Base-by-base conservation (phyloP, 2,113 vertebrate species). In the Hipposideros armiger region DNA sequence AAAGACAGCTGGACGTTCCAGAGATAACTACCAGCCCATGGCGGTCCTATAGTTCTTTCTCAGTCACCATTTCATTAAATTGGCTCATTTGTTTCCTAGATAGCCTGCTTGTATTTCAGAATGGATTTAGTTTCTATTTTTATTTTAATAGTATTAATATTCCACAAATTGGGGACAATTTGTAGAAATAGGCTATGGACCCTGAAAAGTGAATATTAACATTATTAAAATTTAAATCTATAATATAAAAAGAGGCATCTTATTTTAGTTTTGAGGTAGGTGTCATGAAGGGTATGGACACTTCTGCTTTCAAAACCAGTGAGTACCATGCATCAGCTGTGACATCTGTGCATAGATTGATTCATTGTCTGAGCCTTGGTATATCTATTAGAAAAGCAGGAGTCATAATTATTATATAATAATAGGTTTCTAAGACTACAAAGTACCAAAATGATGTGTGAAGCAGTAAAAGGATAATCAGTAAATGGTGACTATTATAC, bases 21-120 rank as follows among this genome's bases (percentile, higher is more conserved):
- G 77, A 60, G 0, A 73, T 67, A 97, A 97, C 85, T 96, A 85
- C 88, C 72, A 93, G 64, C 45, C 81, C 92, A 94, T 62, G 91
- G 60, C 60, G 16, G 20, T 80, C 94, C 32, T 93, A 69, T 17
- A 67, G 77, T 22, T 26, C 69, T 80, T 83, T 32, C 40, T 32
- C 7, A 40, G 45, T 56, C 64, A 45, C 11, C 5, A 90, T 96
- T 96, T 98, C 93, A 97, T 95, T 96, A 96, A 97, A 93, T 88
- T 97, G 1, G 11, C 15, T 32, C 45, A 73, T 4, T 2, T 83
- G 28, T 17, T 97, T 86, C 62, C 30, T 70, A 40, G 22, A 20
- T 45, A 72, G 3, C 40, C 72, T 64, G 14, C 28, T 77, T 86
- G 14, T 52, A 58, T 92, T 80, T 87, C 42, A 74, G 6, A 91